phyloP scores from a whole-genome alignment of 2,888 invertebrate species.

The Syritta pipiens region DNA sequence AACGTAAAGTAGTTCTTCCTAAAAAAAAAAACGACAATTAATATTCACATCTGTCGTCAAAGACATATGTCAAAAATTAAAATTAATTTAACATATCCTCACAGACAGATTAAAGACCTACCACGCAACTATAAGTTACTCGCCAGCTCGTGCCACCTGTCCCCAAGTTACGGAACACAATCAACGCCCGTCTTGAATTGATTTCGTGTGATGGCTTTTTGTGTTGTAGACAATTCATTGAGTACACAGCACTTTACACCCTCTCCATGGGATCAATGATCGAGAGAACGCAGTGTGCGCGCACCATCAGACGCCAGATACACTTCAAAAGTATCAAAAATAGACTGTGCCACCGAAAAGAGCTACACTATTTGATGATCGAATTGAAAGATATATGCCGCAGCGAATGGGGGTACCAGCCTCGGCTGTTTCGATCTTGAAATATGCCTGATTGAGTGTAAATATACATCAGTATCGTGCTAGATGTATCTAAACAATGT shows the following conservation, averaged over 20 bases:
- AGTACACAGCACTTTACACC: background rate
- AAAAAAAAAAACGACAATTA: too few species aligned
- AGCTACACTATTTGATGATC: conserved; percentile 39
- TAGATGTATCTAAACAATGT: conserved; percentile 1
- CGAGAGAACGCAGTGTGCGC: conserved; percentile 15
- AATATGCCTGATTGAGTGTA: conserved; percentile 38
- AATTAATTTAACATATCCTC: too few species aligned
- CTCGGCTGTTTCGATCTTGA: background rate
- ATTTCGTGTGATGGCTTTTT: background rate
- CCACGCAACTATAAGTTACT: too few species aligned
- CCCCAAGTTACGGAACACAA: too few species aligned
- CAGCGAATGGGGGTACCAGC: conserved; percentile 24
- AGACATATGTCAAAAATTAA: too few species aligned
- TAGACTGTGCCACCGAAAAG: conserved; percentile 2
- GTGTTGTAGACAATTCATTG: background rate
- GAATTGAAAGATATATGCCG: conserved; percentile 50
- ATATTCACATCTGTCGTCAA: too few species aligned
- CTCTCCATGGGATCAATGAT: conserved; percentile 33
- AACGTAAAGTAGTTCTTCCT: too few species aligned
- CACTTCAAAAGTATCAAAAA: conserved; percentile 3
- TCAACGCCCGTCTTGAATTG: too few species aligned
- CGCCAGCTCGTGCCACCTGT: too few species aligned
- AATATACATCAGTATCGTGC: conserved; percentile 38
- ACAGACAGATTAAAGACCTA: too few species aligned
- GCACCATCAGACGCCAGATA: conserved; percentile 32